These are phyloP conservation scores for Platycheirus rosarum DNA, from an alignment of 2,888 invertebrate genomes.

Conservation along the genomic window DNA sequence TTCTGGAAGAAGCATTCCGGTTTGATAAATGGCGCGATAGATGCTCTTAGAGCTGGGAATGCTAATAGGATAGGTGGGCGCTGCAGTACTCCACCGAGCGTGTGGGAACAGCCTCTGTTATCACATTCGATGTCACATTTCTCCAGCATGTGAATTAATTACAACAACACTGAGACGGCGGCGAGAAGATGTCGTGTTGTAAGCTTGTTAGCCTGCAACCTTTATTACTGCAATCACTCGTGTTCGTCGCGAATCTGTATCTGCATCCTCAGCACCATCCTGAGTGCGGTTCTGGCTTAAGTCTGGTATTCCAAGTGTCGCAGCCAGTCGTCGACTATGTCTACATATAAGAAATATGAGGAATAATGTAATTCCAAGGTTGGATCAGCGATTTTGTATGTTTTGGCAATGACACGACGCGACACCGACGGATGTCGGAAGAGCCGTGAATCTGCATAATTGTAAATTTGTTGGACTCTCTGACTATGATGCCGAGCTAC, in stretches of 20 bases:
- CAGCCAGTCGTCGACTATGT: conserved; percentile 20
- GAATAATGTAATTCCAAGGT: conserved; percentile 56
- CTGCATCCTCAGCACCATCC: conserved; percentile 11
- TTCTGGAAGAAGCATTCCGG: conserved; percentile 61
- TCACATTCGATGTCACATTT: conserved; percentile 69
- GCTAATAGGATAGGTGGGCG: conserved; percentile 38
- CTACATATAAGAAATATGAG: conserved; percentile 1
- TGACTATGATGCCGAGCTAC: conserved; percentile 5
- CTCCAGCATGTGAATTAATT: conserved; percentile 64
- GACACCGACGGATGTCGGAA: conserved; percentile 40
- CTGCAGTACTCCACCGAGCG: conserved; percentile 26
- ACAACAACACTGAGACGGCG: conserved; percentile 26
- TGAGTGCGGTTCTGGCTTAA: background rate
- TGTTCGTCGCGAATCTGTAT: conserved; percentile 36
- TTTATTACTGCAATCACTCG: conserved; percentile 53
- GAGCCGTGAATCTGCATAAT: conserved; percentile 66
- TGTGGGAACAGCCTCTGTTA: conserved; percentile 70
- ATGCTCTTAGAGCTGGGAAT: conserved; percentile 32
- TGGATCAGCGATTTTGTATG: conserved; percentile 46
- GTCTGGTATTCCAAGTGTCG: background rate
- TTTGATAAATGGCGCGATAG: conserved; percentile 67
- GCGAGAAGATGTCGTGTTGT: conserved; percentile 48
- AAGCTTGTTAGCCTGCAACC: conserved; percentile 41
- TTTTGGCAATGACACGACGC: background rate
- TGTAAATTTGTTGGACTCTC: conserved; percentile 62